These are phyloP conservation scores for Perca fluviatilis DNA, from an alignment of 2,113 vertebrate genomes.

Conservation along the genomic window DNA sequence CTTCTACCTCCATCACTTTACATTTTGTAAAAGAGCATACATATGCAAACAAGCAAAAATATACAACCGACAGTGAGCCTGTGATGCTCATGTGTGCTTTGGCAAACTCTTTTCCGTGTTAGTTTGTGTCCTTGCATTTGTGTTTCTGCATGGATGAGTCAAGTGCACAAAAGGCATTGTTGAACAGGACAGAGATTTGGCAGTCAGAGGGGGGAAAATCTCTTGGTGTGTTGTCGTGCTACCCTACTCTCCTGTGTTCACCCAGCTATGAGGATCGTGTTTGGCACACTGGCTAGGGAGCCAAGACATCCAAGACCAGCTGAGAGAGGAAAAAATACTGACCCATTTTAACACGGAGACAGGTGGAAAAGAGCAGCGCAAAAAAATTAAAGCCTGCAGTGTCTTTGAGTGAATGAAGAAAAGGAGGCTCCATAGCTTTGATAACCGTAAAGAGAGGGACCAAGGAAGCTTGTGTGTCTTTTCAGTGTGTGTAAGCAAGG, in stretches of 20 bases:
- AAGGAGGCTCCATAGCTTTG: conserved; percentile 29
- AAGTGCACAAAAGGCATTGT: conserved; percentile 58
- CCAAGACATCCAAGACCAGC: conserved; percentile 39
- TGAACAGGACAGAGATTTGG: conserved; percentile 64
- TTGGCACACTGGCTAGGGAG: conserved; percentile 56
- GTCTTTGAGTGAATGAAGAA: conserved; percentile 49
- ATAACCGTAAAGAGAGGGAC: conserved; percentile 3
- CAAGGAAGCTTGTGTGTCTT: conserved; percentile 5
- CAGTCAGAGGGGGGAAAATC: conserved; percentile 21
- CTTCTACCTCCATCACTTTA: not conserved
- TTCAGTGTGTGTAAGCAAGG: conserved; percentile 7
- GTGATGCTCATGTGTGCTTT: conserved; percentile 24
- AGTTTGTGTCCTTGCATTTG: conserved; percentile 54
- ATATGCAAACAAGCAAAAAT: conserved; percentile 14
- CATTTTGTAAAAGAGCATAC: not conserved
- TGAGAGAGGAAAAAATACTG: conserved; percentile 47
- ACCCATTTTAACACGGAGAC: conserved; percentile 52
- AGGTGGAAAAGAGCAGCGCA: conserved; percentile 46
- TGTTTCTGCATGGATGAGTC: conserved; percentile 53
- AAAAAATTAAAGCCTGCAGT: conserved; percentile 37
- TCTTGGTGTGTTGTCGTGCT: conserved; percentile 21
- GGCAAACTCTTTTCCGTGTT: conserved; percentile 32
- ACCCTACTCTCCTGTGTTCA: conserved; percentile 66
- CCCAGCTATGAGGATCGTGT: conserved; percentile 70
- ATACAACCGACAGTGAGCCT: conserved; percentile 7